Evolutionary conservation across 2,888 invertebrate genomes (phyloP).

Genomic region (Tanytarsus gracilentus): DNA sequence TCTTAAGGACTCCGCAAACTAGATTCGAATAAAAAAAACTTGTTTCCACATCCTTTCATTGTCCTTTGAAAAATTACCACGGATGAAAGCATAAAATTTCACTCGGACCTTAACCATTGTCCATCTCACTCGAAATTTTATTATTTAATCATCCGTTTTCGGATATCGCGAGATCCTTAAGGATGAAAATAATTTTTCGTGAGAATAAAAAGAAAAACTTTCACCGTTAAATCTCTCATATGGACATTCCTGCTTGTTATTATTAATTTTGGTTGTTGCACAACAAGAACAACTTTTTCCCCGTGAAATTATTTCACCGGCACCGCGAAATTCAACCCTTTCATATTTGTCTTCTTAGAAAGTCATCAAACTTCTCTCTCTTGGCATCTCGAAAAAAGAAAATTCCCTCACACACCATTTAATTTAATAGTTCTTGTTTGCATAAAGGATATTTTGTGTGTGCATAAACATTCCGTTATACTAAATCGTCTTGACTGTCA

Average conservation of each 20-base stretch:
- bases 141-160: neutral
- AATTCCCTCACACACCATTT: constrained; percentile 10
- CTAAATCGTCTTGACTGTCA: no score
- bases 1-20: neutral
- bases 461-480: neutral
- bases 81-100: constrained; percentile 22
- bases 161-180: neutral
- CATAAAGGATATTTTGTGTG: neutral
- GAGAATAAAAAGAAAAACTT: constrained; percentile 1
- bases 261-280: neutral
- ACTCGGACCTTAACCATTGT: constrained; percentile 7
- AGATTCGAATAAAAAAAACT: neutral
- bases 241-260: neutral
- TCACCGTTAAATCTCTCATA: neutral
- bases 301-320: constrained; percentile 1
- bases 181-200: neutral
- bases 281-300: neutral
- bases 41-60: constrained; percentile 5
- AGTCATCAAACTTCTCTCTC: neutral
- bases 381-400: neutral
- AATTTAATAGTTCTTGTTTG: constrained; percentile 19
- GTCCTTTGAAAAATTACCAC: neutral
- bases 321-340: neutral
- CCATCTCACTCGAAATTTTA: neutral
- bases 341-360: neutral